Base-by-base conservation (phyloP, 2,888 invertebrate genomes). In the Macaria notata region DNA sequence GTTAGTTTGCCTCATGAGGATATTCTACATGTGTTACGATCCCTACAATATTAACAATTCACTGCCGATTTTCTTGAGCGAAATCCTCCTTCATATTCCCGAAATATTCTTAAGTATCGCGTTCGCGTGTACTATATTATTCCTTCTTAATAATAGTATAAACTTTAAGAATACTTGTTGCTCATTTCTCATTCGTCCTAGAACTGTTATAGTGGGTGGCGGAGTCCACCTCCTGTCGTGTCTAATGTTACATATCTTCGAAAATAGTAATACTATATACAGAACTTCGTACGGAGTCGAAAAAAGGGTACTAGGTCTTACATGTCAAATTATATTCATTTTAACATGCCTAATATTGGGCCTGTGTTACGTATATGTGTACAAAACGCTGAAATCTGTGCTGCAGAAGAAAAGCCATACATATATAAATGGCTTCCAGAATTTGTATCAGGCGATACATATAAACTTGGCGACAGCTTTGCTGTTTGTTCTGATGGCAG, bases 11-110 rank as follows among this genome's bases (percentile, higher is more conserved):
- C 93, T 95, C 19, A 91, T 96, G 75, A 93, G 97, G 49, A 96
- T 97, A 70, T 95, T 97, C 71, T 98, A 97, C 78, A 93, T 98
- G 69, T 96, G 97, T 70, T 96, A 97, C 78, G 98, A 98, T 85
- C 97, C 97, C 0, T 98, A 98, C 79, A 98, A 98, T 76, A 94
- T 96, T n/a, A 94, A 95, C 61, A 94, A 93, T 61, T 96, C 95
- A 0, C 93, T 98, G 76, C 96, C 96, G 58, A 86, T 93, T 47
- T 95, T 95, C 60, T 88, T 97, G 38, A 96, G 97, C 52, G 95
- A 96, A 75, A 94, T 98, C 49, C 86, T 98, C 42, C 94, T 97
- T 63, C 96, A 97, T 76, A 93, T 97, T 56, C 97, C 97, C 0
- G 95, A 97, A 62, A 98, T 98, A 62, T 94, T 98, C 72, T 84